These are phyloP conservation scores for Epinephelus malabaricus DNA, from an alignment of 2,797 vertebrate genomes.

Conservation along the genomic window DNA sequence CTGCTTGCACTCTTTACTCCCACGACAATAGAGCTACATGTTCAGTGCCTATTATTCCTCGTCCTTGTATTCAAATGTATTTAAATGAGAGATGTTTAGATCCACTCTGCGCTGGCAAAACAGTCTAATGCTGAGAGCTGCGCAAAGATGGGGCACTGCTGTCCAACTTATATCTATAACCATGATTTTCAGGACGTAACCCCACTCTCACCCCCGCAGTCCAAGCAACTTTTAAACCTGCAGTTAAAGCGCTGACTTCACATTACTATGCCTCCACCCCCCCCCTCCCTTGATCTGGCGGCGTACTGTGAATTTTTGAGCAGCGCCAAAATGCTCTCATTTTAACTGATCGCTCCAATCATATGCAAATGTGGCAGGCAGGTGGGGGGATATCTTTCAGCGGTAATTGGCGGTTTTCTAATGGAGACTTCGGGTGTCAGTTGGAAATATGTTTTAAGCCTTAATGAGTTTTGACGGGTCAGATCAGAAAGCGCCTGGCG, in stretches of 20 bases:
- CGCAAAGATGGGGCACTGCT: slow-evolving; percentile 53
- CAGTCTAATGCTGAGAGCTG: slow-evolving; percentile 59
- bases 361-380: slow-evolving; percentile 86
- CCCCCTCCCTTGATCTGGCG: slow-evolving; percentile 74
- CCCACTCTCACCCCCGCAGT: slow-evolving; percentile 75
- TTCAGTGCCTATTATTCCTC: slow-evolving; percentile 73
- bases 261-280: slow-evolving; percentile 65
- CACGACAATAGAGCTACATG: slow-evolving; percentile 71
- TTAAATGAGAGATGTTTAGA: slow-evolving; percentile 81
- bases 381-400: slow-evolving; percentile 85
- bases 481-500: slow-evolving; percentile 81
- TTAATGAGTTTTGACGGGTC: slow-evolving; percentile 88
- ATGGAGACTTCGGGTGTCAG: slow-evolving; percentile 87
- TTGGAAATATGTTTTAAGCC: slow-evolving; percentile 88
- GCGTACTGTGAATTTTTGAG: slow-evolving; percentile 84
- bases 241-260: slow-evolving; percentile 84
- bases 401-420: slow-evolving; percentile 87
- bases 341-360: slow-evolving; percentile 87
- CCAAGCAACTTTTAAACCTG: slow-evolving; percentile 81
- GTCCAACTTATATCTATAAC: slow-evolving; percentile 68
- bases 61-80: slow-evolving; percentile 80
- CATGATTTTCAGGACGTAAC: slow-evolving; percentile 70
- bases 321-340: slow-evolving; percentile 82
- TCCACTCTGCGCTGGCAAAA: slow-evolving; percentile 73
- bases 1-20: slow-evolving; percentile 76